Percentiles rank a stretch among this genome's conserved stretches.
These are phyloP conservation scores for Synanthedon andrenaeformis DNA, from an alignment of 2,888 invertebrate species.

Conservation along the genomic window DNA sequence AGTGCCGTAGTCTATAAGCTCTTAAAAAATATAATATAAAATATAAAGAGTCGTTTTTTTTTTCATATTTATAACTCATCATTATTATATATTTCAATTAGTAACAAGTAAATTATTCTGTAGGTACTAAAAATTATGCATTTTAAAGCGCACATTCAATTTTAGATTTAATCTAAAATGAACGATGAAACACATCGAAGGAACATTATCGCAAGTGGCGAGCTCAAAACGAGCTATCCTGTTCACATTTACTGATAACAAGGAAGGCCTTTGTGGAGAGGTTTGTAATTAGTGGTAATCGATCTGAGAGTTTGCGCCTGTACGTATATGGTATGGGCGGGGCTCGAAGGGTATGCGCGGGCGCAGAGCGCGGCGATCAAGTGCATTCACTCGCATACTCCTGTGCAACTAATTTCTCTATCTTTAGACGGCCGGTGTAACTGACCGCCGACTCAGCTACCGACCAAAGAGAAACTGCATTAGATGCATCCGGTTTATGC, in stretches of 20 bases:
- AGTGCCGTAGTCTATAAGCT: no score
- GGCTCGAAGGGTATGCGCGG: constrained; percentile 12
- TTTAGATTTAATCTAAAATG: no score
- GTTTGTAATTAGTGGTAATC: constrained; percentile 64
- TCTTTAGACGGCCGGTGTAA: constrained; percentile 63
- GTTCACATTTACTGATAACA: background rate
- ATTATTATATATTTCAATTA: no score
- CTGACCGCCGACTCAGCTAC: constrained; percentile 49
- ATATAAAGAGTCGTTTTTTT: no score
- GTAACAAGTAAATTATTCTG: no score
- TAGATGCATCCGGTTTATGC: constrained; percentile 60
- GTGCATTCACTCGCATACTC: constrained; percentile 55
- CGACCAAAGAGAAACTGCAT: constrained; percentile 61
- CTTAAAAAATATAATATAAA: no score
- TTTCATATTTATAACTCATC: no score
- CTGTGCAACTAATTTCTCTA: constrained; percentile 65
- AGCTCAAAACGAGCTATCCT: background rate
- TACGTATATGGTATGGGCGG: constrained; percentile 53
- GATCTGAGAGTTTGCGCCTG: constrained; percentile 56
- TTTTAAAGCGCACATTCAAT: no score
- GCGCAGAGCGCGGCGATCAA: constrained; percentile 16
- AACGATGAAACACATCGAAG: no score
- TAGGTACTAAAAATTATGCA: no score
- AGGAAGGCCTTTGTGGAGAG: constrained; percentile 11
- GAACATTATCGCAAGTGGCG: no score